Conservation (phyloP, 2,113 vertebrate genomes). For the Daubentonia madagascariensis region DNA sequence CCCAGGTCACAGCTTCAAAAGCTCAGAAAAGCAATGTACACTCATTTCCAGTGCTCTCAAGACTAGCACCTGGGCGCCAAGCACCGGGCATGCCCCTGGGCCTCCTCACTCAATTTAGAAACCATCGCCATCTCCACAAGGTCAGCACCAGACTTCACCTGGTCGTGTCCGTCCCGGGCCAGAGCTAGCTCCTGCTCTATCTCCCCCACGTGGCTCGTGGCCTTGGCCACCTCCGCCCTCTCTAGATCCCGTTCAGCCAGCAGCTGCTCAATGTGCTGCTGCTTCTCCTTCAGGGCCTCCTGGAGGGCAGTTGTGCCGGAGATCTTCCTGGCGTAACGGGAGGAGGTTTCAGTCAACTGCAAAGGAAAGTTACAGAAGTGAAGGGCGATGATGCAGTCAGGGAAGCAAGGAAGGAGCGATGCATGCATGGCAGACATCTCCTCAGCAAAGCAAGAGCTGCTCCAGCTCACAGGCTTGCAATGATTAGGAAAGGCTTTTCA, state of each 20-base stretch:
- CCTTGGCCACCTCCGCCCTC: constrained; percentile 96
- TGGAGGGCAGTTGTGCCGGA: constrained; percentile 97
- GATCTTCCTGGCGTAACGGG: constrained; percentile 96
- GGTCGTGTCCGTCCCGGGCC: constrained; percentile 94
- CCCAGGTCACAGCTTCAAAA: constrained; percentile 23
- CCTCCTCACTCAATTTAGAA: neutral
- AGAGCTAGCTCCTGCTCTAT: constrained; percentile 93
- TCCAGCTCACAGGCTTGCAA: neutral
- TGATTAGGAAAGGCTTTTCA: neutral
- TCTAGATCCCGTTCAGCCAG: constrained; percentile 97
- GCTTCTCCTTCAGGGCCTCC: constrained; percentile 98
- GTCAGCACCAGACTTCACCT: constrained; percentile 85
- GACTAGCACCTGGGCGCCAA: neutral
- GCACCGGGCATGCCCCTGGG: neutral
- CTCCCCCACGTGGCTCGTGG: constrained; percentile 95
- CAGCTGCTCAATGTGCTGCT: constrained; percentile 99
- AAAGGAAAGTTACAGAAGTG: constrained; percentile 65
- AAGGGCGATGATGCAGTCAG: constrained; percentile 22
- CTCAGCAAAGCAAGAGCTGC: constrained; percentile 59
- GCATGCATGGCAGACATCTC: neutral
- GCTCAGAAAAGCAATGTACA: neutral
- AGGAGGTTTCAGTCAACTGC: constrained; percentile 98
- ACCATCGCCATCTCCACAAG: constrained; percentile 6
- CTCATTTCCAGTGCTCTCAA: neutral
- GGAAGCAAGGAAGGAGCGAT: neutral